phyloP scores from a whole-genome alignment of 1,140 invertebrate genomes.

The roundworm (Caenorhabditis elegans) region DNA sequence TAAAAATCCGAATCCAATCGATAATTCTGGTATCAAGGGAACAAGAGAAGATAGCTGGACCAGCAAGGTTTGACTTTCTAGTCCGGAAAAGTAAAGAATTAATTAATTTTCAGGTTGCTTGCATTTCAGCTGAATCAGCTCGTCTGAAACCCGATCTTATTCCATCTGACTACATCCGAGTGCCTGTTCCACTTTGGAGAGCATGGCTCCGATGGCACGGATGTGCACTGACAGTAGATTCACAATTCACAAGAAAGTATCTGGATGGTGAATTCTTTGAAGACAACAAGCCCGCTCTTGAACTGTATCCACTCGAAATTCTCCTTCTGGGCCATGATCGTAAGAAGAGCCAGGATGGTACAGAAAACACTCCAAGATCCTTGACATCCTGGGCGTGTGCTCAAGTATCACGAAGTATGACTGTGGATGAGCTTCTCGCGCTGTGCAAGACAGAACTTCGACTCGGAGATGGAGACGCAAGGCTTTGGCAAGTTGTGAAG shows the following conservation, averaged over 20 bases:
- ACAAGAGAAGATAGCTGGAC: conserved; percentile 37
- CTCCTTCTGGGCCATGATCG: conserved; percentile 40
- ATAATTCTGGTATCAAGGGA: conserved; percentile 34
- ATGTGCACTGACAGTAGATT: conserved; percentile 24
- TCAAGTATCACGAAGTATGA: conserved; percentile 40
- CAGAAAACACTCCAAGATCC: not conserved
- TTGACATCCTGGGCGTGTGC: conserved; percentile 39
- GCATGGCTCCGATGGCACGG: conserved; percentile 41
- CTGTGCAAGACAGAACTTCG: conserved; percentile 36
- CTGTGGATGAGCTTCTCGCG: conserved; percentile 1
- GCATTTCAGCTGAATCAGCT: conserved; percentile 36
- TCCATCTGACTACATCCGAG: conserved; percentile 13
- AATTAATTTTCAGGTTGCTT: conserved; percentile 19
- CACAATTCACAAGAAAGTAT: conserved; percentile 37
- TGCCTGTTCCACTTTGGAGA: conserved; percentile 39
- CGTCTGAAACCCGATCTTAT: not conserved
- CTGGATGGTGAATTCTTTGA: conserved; percentile 35
- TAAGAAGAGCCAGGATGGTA: conserved; percentile 25
- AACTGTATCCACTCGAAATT: conserved; percentile 35
- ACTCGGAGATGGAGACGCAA: conserved; percentile 10
- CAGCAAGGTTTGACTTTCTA: not conserved
- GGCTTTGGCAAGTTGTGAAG: conserved; percentile 20
- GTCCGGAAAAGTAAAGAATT: not conserved
- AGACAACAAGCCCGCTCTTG: conserved; percentile 29
- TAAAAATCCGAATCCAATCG: conserved; percentile 21